Conservation (phyloP, 2,797 vertebrate species). For the Peromyscus melanophrys region DNA sequence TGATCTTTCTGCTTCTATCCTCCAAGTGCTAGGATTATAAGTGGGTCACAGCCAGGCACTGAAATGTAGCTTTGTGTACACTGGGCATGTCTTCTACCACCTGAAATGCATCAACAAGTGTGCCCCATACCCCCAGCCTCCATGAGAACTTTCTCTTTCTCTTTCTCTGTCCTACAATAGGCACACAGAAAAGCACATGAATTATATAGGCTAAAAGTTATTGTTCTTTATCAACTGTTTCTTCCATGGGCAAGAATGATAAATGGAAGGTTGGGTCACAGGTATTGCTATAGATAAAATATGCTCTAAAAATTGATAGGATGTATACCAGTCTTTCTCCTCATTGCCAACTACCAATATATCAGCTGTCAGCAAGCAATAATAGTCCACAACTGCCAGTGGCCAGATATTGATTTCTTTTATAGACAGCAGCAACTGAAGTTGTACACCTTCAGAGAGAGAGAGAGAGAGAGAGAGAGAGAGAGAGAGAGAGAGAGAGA, state of each 20-base stretch:
- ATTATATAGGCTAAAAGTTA: background rate
- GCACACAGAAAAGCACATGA: background rate
- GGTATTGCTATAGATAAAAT: constrained; percentile 75
- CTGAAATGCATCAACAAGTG: background rate
- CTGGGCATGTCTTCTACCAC: background rate
- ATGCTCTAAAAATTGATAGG: constrained; percentile 57
- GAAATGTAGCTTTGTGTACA: background rate
- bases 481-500: rapidly evolving
- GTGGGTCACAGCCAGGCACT: background rate
- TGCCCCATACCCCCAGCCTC: rapidly evolving
- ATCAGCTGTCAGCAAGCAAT: constrained; percentile 72
- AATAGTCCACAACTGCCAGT: constrained; percentile 19
- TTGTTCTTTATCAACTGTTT: constrained; percentile 72
- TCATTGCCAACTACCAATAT: constrained; percentile 44
- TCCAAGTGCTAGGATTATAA: background rate
- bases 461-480: background rate
- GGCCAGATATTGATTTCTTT: constrained; percentile 63
- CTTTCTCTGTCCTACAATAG: background rate
- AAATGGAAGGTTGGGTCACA: constrained; percentile 13
- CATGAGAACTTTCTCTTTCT: background rate
- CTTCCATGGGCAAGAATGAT: constrained; percentile 81
- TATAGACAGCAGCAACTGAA: background rate
- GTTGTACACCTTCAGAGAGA: background rate
- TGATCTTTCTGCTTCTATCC: background rate
- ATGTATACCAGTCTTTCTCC: constrained; percentile 35